Conservation (phyloP, 2,113 vertebrate genomes). For the Gorsachius goisagi region DNA sequence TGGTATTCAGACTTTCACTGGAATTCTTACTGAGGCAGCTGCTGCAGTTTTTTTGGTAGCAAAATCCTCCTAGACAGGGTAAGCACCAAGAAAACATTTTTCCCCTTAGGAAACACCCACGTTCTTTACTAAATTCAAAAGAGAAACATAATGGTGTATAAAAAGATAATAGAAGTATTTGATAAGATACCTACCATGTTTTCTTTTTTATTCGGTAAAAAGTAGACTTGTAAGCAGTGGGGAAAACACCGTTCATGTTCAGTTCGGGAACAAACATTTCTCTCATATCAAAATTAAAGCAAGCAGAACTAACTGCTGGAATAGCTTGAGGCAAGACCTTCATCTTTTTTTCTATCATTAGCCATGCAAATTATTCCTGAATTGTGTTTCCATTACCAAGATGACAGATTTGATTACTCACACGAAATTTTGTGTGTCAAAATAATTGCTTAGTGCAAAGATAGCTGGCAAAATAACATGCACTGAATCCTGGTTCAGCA, state of each 20-base stretch:
- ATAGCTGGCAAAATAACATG: constrained; percentile 33
- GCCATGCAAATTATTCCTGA: constrained; percentile 42
- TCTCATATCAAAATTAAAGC: not conserved
- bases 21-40: not conserved
- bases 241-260: not conserved
- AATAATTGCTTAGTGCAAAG: constrained; percentile 16
- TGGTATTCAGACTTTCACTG: not conserved
- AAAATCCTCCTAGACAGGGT: not conserved
- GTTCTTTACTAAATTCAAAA: not conserved
- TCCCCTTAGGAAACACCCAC: not conserved
- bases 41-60: not conserved
- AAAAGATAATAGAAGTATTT: not conserved
- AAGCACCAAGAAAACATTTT: not conserved
- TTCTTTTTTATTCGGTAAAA: constrained; percentile 22
- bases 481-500: not conserved
- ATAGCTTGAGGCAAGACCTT: constrained; percentile 22
- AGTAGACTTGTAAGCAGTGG: not conserved
- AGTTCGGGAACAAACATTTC: not conserved
- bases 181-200: constrained; percentile 13
- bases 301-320: constrained; percentile 22
- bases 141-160: not conserved
- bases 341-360: not conserved
- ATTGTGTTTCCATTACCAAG: constrained; percentile 1
- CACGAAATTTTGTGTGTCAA: constrained; percentile 21
- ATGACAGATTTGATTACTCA: constrained; percentile 55